Conservation (phyloP, 2,888 invertebrate species). For the Apotomis turbidana region DNA sequence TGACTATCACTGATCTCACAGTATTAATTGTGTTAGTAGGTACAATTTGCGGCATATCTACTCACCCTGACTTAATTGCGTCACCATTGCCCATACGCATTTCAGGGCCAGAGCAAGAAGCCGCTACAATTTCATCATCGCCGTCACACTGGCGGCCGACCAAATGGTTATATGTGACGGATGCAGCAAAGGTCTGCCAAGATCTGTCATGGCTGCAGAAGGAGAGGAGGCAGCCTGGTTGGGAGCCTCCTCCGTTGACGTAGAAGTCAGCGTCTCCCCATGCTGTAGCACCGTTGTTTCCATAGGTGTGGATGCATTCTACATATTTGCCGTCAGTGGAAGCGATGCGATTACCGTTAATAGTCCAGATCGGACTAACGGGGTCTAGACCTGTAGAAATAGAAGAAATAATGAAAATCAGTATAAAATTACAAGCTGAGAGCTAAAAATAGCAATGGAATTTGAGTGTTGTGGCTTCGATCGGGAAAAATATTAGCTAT, state of each 20-base stretch:
- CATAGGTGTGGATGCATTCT: constrained; percentile 38
- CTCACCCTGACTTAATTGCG: constrained; percentile 18
- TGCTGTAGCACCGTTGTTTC: constrained; percentile 22
- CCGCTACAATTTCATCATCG: constrained; percentile 1
- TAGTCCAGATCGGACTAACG: constrained; percentile 34
- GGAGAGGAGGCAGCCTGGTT: constrained; percentile 30
- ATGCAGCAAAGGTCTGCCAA: constrained; percentile 33
- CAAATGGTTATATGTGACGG: constrained; percentile 33
- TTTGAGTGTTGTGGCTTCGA: no score
- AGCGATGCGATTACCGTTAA: constrained; percentile 32
- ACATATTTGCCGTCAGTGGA: constrained; percentile 37
- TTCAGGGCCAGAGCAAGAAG: constrained; percentile 13
- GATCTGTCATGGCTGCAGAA: constrained; percentile 33
- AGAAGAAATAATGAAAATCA: neutral
- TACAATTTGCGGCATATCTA: neutral
- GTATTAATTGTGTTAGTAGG: neutral
- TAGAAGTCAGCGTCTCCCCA: constrained; percentile 36
- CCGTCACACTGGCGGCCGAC: constrained; percentile 18
- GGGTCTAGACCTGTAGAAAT: constrained; percentile 30
- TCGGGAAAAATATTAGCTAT: neutral
- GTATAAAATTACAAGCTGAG: no score
- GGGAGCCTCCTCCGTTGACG: constrained; percentile 36
- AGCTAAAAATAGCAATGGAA: no score
- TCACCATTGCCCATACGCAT: constrained; percentile 26
- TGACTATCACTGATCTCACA: no score